Base-by-base conservation (phyloP, 2,888 invertebrate genomes). In the Polydrusus pterygomalis region DNA sequence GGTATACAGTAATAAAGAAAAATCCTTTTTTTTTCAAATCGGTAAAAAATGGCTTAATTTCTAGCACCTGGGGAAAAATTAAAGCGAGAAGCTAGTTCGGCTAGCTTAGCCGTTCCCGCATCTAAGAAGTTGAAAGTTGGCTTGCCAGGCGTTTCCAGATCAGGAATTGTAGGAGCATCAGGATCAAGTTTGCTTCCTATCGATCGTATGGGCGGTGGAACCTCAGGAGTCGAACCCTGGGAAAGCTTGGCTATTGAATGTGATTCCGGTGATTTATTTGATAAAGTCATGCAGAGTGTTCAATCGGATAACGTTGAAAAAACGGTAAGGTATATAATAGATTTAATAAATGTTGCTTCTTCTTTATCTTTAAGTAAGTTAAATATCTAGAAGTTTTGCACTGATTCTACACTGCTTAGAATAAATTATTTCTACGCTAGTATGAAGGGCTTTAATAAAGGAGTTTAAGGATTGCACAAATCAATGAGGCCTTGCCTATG, bases 261-360 rank as follows among this genome's bases (percentile, higher is more conserved):
- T 79, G 97, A 97, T 77, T 91, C 95, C 11, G 90, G 91, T 7
- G 95, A 95, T 75, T 88, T 97, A 17, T 92, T 96, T 13, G 92
- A 93, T 18, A 91, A 91, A 85, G 92, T 96, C 3, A 88, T 94
- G 60, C 92, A 93, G 77, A 94, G 95, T 3, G 89, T 94, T 77
- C 95, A 95, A 78, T 92, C 92, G 71, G 94, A 93, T 77, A 96
- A 97, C 85, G 93, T 91, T 69, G 96, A 95, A 84, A 92, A 95
- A 89, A 90, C 95, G 87, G 92, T 94, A 78, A 82, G 87, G 84
- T 9, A 9, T 65, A 5, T n/a, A n/a, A n/a, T n/a, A 5, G 13
- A 30, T 43, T 43, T n/a, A 43, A 43, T n/a, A 43, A 40, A 25
- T 25, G 25, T 1, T 1, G 5, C 25, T 25, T 25, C 2, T 25